A percentile compares a stretch with the other conserved stretches of the same genome.
Evolutionary conservation across 2,888 invertebrate species (phyloP).

Genomic region (Oligia strigilis): DNA sequence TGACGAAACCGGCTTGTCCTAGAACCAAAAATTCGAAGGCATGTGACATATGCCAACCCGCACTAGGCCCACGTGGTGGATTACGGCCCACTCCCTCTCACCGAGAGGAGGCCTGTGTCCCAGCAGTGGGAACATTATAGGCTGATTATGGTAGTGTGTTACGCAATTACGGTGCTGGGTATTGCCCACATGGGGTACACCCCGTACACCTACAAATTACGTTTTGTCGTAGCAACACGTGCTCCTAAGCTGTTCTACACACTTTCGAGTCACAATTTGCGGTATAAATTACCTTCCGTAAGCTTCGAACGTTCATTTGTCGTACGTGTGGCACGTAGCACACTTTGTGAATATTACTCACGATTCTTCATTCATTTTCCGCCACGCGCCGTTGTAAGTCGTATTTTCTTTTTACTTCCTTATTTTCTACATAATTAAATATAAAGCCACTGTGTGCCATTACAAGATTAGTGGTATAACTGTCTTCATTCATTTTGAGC

Average conservation of each 20-base stretch:
- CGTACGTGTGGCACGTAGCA: slow-evolving; percentile 54
- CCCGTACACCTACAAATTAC: slow-evolving; percentile 41
- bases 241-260: slow-evolving; percentile 36
- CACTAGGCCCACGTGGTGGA: too few species aligned
- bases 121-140: too few species aligned
- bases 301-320: slow-evolving; percentile 58
- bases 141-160: too few species aligned
- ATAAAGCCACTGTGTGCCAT: background rate
- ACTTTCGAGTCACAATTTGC: slow-evolving; percentile 60
- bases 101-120: too few species aligned
- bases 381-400: background rate
- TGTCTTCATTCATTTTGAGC: background rate
- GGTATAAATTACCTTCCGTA: slow-evolving; percentile 61
- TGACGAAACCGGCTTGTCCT: too few species aligned
- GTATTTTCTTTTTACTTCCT: slow-evolving; percentile 13
- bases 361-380: slow-evolving; percentile 43
- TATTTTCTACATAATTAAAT: slow-evolving; percentile 1
- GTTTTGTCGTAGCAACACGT: slow-evolving; percentile 29
- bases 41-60: too few species aligned
- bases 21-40: too few species aligned
- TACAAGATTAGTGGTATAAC: background rate
- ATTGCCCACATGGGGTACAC: slow-evolving; percentile 6
- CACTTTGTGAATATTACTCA: slow-evolving; percentile 41
- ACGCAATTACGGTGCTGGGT: too few species aligned
- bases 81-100: too few species aligned